Evolutionary conservation across 2,888 invertebrate genomes (phyloP), one percentile per base, ranked within the genome.

Genomic region (Leptura quadrifasciata): DNA sequence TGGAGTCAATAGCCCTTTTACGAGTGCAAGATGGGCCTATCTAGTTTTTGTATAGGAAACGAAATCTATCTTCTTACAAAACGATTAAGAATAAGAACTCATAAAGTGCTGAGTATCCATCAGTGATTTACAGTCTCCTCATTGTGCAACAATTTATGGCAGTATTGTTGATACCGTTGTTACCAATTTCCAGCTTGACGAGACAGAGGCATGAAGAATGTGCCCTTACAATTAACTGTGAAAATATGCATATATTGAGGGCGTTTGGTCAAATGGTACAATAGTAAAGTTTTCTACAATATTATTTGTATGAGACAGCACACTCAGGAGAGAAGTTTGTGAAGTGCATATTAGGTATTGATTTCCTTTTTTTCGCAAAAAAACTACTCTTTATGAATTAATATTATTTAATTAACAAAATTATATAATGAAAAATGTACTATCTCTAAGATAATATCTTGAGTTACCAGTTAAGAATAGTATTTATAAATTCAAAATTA

Each of bases 71-170:
- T 12, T 3, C 39, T 12, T 10, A 39, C 39, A 39, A 39, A 39
- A 12, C 6, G 39, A 39, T 39, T 1, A 15, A 39, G 12, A 39
- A 39, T 39, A 39, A 39, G 39, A 15, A 15, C 12, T 15, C 10
- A 12, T 39, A 39, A 39, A 39, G 39, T 39, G 39, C 39, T 39
- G 39, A 39, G 39, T 39, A 39, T 39, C 39, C 39, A 39, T 39
- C 39, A 39, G 39, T 39, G 39, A 12, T 39, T 39, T 39, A 39
- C 39, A 39, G 15, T 39, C 39, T 39, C 12, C 10, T 39, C 12
- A 39, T 39, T 39, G 39, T 39, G 39, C 39, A 39, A 39, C 39
- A 39, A 39, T 39, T 39, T 39, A 39, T 39, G 39, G 39, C 39
- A 39, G 39, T 39, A 39, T 39, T 39, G 39, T 39, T 15, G 15